Conservation (phyloP, 2,888 invertebrate genomes). For the Chelonus formosanus region DNA sequence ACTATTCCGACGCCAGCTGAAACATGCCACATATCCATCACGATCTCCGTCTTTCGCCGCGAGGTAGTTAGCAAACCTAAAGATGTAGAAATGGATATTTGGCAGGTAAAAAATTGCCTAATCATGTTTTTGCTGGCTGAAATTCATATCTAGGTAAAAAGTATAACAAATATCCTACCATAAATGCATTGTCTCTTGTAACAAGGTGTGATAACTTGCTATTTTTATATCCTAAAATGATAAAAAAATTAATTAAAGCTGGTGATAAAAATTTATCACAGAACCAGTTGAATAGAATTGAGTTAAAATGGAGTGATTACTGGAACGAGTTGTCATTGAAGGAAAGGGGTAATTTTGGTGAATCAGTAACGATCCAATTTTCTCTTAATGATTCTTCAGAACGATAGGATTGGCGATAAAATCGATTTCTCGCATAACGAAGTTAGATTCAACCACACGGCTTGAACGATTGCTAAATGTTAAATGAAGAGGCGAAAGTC, state of each 20-base stretch:
- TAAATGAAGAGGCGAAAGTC: constrained; percentile 42
- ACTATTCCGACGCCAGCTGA: constrained; percentile 33
- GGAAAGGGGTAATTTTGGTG: background rate
- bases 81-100: constrained; percentile 12
- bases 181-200: too few relatives aligned
- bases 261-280: background rate
- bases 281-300: background rate
- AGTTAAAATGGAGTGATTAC: too few relatives aligned
- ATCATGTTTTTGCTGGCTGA: background rate
- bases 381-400: constrained; percentile 36
- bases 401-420: constrained; percentile 40
- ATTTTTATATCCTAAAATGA: too few relatives aligned
- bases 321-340: background rate
- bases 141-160: background rate
- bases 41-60: constrained; percentile 39
- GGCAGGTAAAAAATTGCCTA: background rate
- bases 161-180: too few relatives aligned
- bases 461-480: constrained; percentile 25
- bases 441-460: constrained; percentile 29
- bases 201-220: too few relatives aligned
- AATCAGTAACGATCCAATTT: constrained; percentile 29
- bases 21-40: constrained; percentile 51
- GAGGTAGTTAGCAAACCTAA: constrained; percentile 17
- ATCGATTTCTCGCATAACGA: constrained; percentile 43
- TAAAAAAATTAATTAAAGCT: background rate